phyloP scores from a whole-genome alignment of 2,113 vertebrate species.

The Perccottus glenii region DNA sequence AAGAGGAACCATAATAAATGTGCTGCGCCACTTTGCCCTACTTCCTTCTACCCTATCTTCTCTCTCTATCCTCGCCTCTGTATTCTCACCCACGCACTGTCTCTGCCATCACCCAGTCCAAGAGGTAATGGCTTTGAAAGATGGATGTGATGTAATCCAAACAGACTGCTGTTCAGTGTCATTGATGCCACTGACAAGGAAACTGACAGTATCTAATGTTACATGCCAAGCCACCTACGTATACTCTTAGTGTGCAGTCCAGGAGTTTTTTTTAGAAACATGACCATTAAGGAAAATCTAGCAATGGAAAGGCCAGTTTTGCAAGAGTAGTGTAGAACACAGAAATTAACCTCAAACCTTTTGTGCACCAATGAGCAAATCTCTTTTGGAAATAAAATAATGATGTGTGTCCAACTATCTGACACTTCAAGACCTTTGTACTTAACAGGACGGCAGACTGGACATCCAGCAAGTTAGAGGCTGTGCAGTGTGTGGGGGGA shows the following conservation, averaged over 20 bases:
- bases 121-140: slow-evolving; percentile 66
- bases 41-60: slow-evolving; percentile 36
- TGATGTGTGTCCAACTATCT: no score
- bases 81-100: slow-evolving; percentile 39
- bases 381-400: no score
- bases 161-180: slow-evolving; percentile 59
- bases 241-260: slow-evolving; percentile 30
- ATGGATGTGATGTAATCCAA: slow-evolving; percentile 72
- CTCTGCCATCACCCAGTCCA: slow-evolving; percentile 21
- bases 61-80: slow-evolving; percentile 26
- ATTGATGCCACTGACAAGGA: slow-evolving; percentile 34
- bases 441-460: no score
- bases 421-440: no score
- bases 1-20: slow-evolving; percentile 62
- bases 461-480: no score
- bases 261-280: slow-evolving; percentile 9
- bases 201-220: slow-evolving; percentile 19
- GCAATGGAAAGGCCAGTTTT: background rate
- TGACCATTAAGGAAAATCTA: background rate
- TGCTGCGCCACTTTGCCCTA: slow-evolving; percentile 50
- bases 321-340: background rate
- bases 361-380: no score
- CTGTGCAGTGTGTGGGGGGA: no score
- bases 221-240: slow-evolving; percentile 28
- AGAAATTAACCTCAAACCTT: no score